Base-by-base conservation (phyloP, 2,797 vertebrate species). In the Myotis myotis region DNA sequence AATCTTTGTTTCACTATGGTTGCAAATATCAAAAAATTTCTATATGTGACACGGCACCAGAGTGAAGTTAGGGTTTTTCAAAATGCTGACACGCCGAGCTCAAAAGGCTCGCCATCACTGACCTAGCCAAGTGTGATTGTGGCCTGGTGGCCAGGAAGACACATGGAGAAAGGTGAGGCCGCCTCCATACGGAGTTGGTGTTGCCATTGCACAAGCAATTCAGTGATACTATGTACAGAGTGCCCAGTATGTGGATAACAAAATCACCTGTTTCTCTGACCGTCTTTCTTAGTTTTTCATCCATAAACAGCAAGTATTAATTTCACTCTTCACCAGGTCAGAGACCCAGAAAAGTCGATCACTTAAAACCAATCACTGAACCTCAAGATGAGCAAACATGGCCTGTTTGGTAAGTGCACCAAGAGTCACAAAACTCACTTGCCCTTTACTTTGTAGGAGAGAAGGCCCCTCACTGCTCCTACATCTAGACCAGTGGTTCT, bases 331-430 rank as follows among this genome's bases (percentile, higher is more conserved):
- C 22, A 64, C 47, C 64, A 94, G 70, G 68, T 13, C 75, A 92
- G 28, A 66, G n/a, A 66, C 23, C 22, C 47, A 60, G 25, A 75
- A 81, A 82, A 66, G 8, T 66, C 79, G 44, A n/a, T 36, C 66
- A n/a, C 20, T 89, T 49, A 25, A 95, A 87, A 84, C 17, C 60
- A 64, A 71, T 44, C 76, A 81, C 72, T 51, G 82, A 95, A 91
- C 28, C 25, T 20, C 44, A 89, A 80, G 89, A 47, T 51, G 60
- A 66, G 25, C 36, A 44, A 64, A 88, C 76, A 51, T 38, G 30
- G 60, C 20, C 25, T 22, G 16, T 85, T 44, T 60, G 25, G 10
- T 80, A 68, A 6, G 33, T 12, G 72, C 72, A 91, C 10, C 38
- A 93, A 64, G 8, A 57, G 38, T 28, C 66, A 76, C 51, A 55